Base-by-base conservation (phyloP, 1,140 invertebrate species). In the Pseudomyrmex cubaensis region DNA sequence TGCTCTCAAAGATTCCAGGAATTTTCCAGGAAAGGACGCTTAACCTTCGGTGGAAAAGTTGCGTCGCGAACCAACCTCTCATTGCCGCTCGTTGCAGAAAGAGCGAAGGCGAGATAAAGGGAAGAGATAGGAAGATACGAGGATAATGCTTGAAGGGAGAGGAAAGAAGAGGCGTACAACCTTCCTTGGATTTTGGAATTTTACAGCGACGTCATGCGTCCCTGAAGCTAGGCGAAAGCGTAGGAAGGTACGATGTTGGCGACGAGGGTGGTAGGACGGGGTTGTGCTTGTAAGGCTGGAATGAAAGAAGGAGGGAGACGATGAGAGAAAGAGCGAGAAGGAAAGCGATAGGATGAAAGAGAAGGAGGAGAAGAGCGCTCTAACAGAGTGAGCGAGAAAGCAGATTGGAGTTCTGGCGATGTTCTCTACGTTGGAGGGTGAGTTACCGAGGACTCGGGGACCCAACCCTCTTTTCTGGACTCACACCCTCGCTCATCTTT, bases 381-480 rank as follows among this genome's bases (percentile, higher is more conserved):
- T 85, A 84, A 84, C 77, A 86, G 86, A 85, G 64, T 59, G 62
- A 76, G 59, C 61, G 80, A 85, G 80, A 85, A 64, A 63, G 78
- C 69, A 69, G 86, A 82, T 35, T 59, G 76, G 87, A 89, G 86
- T 90, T 86, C 83, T 89, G 89, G 85, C 76, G 86, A 91, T 90
- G 91, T 90, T 87, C 63, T 74, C 86, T 70, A 77, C 82, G 86
- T 70, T 66, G 90, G 85, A 85, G 87, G 89, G 88, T 91, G 90
- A 92, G 90, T 91, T 92, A 90, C 90, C 90, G 92, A 92, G 90
- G 90, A 91, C 91, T 92, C 92, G 87, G 76, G 89, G 91, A 92
- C 92, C 90, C 91, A 92, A 93, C 91, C 93, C 92, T 93, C 93
- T 92, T 93, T 93, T 93, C 93, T 93, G 92, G 91, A 93, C 92